Conservation (phyloP, 2,113 vertebrate genomes). For the Riparia riparia region DNA sequence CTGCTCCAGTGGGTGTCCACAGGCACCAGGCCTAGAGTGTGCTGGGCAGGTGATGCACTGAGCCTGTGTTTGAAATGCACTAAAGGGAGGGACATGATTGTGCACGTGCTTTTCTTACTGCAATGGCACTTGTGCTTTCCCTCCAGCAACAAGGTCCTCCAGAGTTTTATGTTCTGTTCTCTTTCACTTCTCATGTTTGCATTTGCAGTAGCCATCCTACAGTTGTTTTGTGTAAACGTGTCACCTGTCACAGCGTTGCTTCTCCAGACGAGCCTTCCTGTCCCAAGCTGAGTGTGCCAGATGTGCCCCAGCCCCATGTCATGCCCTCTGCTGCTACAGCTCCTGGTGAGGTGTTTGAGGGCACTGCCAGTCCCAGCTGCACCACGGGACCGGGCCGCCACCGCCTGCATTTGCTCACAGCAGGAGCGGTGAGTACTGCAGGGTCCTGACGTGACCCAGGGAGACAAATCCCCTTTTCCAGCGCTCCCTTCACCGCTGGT, state of each 20-base stretch:
- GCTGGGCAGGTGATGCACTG: neutral
- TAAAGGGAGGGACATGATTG: neutral
- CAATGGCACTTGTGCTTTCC: accelerated
- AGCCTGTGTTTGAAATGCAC: accelerated
- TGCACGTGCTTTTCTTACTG: neutral
- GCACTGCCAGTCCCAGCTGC: neutral
- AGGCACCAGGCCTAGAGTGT: accelerated
- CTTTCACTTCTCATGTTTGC: neutral
- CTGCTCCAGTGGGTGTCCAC: neutral
- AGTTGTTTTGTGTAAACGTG: neutral
- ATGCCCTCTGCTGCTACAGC: neutral
- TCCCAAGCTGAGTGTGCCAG: neutral
- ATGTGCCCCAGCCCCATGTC: accelerated
- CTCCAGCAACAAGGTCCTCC: neutral
- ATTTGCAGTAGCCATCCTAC: neutral
- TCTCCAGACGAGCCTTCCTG: neutral
- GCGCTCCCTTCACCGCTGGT: neutral
- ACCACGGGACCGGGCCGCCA: accelerated
- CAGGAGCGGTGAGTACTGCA: accelerated
- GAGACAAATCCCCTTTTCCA: neutral
- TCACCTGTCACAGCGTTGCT: neutral
- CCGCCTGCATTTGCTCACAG: neutral
- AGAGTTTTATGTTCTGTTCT: neutral
- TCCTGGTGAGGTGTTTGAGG: accelerated
- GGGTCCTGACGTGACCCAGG: accelerated